Conservation (phyloP, 2,888 invertebrate species). For the Sussaba pulchella region DNA sequence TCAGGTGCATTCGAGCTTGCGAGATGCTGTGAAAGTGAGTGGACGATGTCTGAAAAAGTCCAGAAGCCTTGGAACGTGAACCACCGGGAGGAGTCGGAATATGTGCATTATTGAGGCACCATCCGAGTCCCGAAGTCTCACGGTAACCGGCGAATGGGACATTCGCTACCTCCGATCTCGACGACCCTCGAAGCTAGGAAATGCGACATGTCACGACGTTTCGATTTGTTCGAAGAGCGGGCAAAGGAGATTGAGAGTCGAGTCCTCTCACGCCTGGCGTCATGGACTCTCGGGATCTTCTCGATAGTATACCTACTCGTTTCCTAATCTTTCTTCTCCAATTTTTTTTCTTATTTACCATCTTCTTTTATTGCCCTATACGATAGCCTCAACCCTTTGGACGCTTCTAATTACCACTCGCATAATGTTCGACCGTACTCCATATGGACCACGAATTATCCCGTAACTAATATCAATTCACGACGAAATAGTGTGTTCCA, state of each 20-base stretch:
- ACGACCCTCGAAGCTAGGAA: conserved; percentile 25
- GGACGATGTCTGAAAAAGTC: conserved; percentile 15
- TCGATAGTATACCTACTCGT: conserved; percentile 6
- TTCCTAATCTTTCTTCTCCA: conserved; percentile 37
- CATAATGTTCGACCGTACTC: conserved; percentile 23
- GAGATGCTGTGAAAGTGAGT: background rate
- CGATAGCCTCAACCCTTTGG: background rate
- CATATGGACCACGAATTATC: too few species aligned
- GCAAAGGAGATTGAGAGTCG: conserved; percentile 60
- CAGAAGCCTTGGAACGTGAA: conserved; percentile 22
- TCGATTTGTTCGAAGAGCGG: conserved; percentile 47
- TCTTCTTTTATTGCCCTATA: conserved; percentile 1
- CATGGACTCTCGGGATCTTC: conserved; percentile 16
- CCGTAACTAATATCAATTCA: too few species aligned
- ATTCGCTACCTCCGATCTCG: conserved; percentile 25
- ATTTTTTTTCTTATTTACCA: conserved; percentile 48
- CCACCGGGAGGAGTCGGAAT: conserved; percentile 13
- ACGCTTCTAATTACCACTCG: conserved; percentile 13
- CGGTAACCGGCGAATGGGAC: conserved; percentile 6
- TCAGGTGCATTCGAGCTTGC: conserved; percentile 29
- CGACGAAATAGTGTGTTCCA: too few species aligned
- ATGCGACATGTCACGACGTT: conserved; percentile 18
- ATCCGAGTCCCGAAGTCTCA: conserved; percentile 32
- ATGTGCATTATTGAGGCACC: conserved; percentile 54
- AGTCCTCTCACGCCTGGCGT: conserved; percentile 39